phyloP scores from a whole-genome alignment of 2,888 invertebrate genomes.

The Melanostoma scalare region DNA sequence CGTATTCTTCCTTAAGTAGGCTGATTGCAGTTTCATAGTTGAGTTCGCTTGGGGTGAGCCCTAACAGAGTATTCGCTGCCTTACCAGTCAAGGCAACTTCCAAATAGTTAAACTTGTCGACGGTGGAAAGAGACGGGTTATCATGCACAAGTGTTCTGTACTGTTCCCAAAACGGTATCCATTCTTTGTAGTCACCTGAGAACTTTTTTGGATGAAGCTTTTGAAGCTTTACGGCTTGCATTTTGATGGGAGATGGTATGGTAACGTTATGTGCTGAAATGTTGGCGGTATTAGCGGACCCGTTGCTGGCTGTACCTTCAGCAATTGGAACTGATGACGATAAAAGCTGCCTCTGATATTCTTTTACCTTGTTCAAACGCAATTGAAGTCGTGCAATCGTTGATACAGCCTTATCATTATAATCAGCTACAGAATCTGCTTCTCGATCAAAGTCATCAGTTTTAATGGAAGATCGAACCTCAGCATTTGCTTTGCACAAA shows the following conservation, averaged over 20 bases:
- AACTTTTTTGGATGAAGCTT: constrained; percentile 26
- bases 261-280: constrained; percentile 12
- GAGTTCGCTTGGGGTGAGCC: constrained; percentile 30
- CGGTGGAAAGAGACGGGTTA: constrained; percentile 21
- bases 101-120: constrained; percentile 39
- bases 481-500: constrained; percentile 18
- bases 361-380: constrained; percentile 37
- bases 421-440: constrained; percentile 36
- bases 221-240: constrained; percentile 14
- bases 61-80: constrained; percentile 21
- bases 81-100: constrained; percentile 16
- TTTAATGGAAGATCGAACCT: constrained; percentile 25
- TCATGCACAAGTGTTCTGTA: constrained; percentile 34
- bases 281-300: neutral
- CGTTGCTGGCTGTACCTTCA: neutral
- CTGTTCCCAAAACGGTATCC: constrained; percentile 48
- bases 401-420: constrained; percentile 35
- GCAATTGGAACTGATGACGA: neutral
- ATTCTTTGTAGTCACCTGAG: constrained; percentile 32
- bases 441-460: constrained; percentile 34
- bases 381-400: constrained; percentile 36
- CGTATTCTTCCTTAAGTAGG: constrained; percentile 43
- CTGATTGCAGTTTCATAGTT: constrained; percentile 21
- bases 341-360: constrained; percentile 23
- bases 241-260: constrained; percentile 11